Percentiles rank a stretch among this genome's conserved stretches.
Evolutionary conservation across 1,140 invertebrate species (phyloP).

Genomic region (Amyelois transitella): DNA sequence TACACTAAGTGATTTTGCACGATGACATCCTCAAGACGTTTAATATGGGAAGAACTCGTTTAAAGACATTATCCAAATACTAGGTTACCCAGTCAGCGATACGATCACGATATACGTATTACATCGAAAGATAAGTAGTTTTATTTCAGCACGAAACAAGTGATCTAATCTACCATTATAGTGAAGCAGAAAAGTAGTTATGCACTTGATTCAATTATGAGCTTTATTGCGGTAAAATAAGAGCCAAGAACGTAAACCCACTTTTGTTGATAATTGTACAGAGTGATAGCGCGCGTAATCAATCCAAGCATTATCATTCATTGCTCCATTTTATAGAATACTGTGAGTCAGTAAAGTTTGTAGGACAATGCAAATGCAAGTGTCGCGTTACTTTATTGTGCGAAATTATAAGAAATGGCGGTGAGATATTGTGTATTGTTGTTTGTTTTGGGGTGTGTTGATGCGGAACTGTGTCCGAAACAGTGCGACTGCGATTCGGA

Average conservation of each 20-base stretch:
- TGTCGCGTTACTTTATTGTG: slow-evolving; percentile 11
- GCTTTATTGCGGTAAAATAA: background rate
- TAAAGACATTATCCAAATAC: too few species aligned
- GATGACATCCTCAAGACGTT: too few species aligned
- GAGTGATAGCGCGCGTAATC: slow-evolving; percentile 31
- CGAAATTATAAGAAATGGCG: slow-evolving; percentile 33
- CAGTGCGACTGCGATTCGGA: slow-evolving; percentile 73
- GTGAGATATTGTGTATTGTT: slow-evolving; percentile 29
- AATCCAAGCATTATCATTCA: slow-evolving; percentile 27
- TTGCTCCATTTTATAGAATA: slow-evolving; percentile 39
- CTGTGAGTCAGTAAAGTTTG: slow-evolving; percentile 29
- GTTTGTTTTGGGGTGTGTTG: slow-evolving; percentile 16
- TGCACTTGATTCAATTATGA: slow-evolving; percentile 24
- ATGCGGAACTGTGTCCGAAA: slow-evolving; percentile 56
- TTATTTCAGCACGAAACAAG: background rate
- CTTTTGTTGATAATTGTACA: background rate
- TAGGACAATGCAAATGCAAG: slow-evolving; percentile 29
- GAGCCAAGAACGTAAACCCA: background rate
- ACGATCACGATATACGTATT: background rate
- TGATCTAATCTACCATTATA: slow-evolving; percentile 44
- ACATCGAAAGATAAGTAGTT: background rate
- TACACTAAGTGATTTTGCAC: too few species aligned
- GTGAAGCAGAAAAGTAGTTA: background rate
- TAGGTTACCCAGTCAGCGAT: background rate
- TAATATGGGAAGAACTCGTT: too few species aligned